Base-by-base conservation (phyloP, 2,113 vertebrate genomes). In the Python bivittatus region DNA sequence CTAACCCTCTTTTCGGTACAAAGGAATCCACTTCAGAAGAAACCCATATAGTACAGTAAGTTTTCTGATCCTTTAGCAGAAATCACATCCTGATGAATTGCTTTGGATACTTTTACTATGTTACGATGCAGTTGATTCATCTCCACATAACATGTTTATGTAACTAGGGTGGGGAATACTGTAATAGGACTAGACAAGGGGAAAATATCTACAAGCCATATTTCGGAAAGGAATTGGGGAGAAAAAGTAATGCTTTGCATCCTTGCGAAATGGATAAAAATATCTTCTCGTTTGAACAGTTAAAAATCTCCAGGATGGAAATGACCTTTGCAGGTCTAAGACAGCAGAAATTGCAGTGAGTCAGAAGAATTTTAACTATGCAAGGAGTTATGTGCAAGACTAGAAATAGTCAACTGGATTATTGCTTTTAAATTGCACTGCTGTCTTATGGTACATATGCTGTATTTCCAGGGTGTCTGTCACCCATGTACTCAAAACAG, bases 61-160 rank as follows among this genome's bases (percentile, higher is more conserved):
- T 68, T 92, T 95, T 79, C 33, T 38, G 27, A 44, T 84, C 88
- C 93, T 94, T 93, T 53, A 91, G 94, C 13, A 57, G 8, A 79
- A 79, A 79, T 64, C 57, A 33, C 89, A 52, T 92, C 93, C 93
- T 86, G 52, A 85, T 87, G 90, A 27, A 85, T n/a, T 68, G 84
- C 92, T 96, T 97, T 93, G 91, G 3, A 96, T 97, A 85, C 92
- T 95, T 98, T 97, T 97, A 94, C 97, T 98, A 97, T 97, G 97
- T 97, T 97, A 98, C 98, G 97, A 95, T 95, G 94, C 92, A 91
- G 93, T 96, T 91, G 94, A 15, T 25, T 97, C 95, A 96, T 91
- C 96, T 96, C 79, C 94, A 86, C 95, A 97, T 98, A 95, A 95
- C 91, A 54, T 22, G 1, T 22, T 38, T 79, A 79, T 79, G 72